Conservation (phyloP, 2,113 vertebrate species). For the Glaucidium brasilianum region DNA sequence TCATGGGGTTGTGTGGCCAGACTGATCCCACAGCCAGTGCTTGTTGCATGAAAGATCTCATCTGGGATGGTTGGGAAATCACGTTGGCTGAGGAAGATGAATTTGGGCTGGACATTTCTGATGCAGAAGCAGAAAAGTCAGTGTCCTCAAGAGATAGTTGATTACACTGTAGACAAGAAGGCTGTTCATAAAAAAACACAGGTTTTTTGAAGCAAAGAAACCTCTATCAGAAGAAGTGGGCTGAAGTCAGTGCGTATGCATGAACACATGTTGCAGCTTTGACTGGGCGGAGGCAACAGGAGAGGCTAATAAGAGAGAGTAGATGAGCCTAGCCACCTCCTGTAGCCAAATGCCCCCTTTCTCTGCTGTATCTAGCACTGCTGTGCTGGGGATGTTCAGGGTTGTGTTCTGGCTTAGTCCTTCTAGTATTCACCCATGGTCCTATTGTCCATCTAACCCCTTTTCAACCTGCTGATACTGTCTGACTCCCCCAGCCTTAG, state of each 20-base stretch:
- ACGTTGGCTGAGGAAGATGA: not conserved
- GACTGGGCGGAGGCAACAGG: not conserved
- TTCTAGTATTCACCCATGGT: not conserved
- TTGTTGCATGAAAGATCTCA: not conserved
- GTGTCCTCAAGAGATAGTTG: not conserved
- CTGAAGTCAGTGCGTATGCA: not conserved
- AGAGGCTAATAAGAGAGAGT: not conserved
- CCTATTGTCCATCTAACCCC: not conserved
- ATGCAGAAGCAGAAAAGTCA: not conserved
- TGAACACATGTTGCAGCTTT: fast-evolving
- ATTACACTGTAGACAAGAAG: not conserved
- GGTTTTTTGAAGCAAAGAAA: not conserved
- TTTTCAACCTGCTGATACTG: not conserved
- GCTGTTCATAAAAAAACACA: not conserved
- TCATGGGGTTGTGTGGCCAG: not conserved
- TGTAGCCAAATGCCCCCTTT: not conserved
- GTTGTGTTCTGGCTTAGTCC: not conserved
- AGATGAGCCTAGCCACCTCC: not conserved
- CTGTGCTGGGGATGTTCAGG: not conserved
- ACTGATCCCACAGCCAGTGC: not conserved
- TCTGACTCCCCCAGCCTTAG: not conserved
- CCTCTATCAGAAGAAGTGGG: not conserved
- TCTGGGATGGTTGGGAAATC: not conserved
- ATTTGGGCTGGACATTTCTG: not conserved
- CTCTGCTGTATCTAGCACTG: not conserved